Evolutionary conservation across 2,113 vertebrate genomes (phyloP), one percentile per base, ranked within the genome.

Genomic region (Rousettus leschenaultii): DNA sequence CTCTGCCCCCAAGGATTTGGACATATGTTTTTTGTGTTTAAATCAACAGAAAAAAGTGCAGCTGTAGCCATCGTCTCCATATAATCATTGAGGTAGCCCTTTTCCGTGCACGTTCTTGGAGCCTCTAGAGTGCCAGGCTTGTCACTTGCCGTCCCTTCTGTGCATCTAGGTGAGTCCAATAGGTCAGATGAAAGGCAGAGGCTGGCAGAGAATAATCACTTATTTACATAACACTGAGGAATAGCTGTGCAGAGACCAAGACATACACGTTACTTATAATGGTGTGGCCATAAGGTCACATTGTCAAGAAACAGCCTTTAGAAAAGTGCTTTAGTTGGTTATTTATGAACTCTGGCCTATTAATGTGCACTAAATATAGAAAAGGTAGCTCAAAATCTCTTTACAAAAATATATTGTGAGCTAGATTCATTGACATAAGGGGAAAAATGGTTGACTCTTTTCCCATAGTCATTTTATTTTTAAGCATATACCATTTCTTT

Each of bases 21-120:
- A 96, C 96, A 97, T 96, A 97, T 96, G 97, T 91, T 91, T 96
- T 97, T 97, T 97, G 84, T 97, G 97, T 97, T 91, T 97, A 94
- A 96, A 97, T 98, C 95, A 97, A 98, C 96, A 95, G 96, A 98
- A 97, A 97, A 96, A 94, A 93, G 55, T 96, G 94, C 96, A 90
- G 18, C 61, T 89, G 19, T 68, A 87, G 84, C 45, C 74, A 78
- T 15, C 55, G 53, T 40, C 26, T 53, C n/a, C 59, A 63, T 48
- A 75, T 71, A 68, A 57, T 80, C 3, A 4, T 94, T 65, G 63
- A 55, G 88, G 71, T 68, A 74, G 45, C 48, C 74, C 45, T 91
- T 94, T 95, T 93, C 40, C 43, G 61, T 6, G 7, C 7, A 28
- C 87, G 85, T 59, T 84, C 38, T n/a, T 16, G 0, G 59, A 80